Conservation (phyloP, 2,888 invertebrate species). For the Nezara viridula region DNA sequence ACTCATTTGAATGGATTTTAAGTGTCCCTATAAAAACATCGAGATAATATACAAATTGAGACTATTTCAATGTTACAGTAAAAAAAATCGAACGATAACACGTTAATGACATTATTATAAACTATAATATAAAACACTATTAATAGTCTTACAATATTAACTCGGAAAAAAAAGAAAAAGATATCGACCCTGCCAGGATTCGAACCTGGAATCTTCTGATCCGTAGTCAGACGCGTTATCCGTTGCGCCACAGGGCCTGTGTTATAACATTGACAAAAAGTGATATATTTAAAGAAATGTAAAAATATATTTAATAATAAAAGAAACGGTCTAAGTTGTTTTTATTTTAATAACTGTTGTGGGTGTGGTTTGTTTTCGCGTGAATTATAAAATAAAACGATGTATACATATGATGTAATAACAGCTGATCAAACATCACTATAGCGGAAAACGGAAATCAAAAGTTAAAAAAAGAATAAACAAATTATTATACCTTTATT, state of each 20-base stretch:
- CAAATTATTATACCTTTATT: background rate
- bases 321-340: background rate
- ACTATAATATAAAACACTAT: too few species aligned
- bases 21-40: too few species aligned
- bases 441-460: background rate
- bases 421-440: background rate
- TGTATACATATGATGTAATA: background rate
- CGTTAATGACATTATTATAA: too few species aligned
- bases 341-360: background rate
- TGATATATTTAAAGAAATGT: background rate
- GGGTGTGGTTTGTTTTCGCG: background rate
- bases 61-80: too few species aligned
- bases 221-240: constrained; percentile 68
- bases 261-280: fast-evolving
- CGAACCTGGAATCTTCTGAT: constrained; percentile 68
- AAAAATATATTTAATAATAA: background rate
- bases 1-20: too few species aligned
- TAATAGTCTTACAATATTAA: too few species aligned
- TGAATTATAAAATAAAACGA: background rate
- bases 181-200: constrained; percentile 67
- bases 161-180: constrained; percentile 54
- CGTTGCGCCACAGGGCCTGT: constrained; percentile 68
- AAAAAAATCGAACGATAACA: too few species aligned
- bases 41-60: too few species aligned
- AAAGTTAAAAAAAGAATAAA: background rate